These are phyloP conservation scores for Champsocephalus gunnari DNA, from an alignment of 2,797 vertebrate genomes.

Conservation along the genomic window DNA sequence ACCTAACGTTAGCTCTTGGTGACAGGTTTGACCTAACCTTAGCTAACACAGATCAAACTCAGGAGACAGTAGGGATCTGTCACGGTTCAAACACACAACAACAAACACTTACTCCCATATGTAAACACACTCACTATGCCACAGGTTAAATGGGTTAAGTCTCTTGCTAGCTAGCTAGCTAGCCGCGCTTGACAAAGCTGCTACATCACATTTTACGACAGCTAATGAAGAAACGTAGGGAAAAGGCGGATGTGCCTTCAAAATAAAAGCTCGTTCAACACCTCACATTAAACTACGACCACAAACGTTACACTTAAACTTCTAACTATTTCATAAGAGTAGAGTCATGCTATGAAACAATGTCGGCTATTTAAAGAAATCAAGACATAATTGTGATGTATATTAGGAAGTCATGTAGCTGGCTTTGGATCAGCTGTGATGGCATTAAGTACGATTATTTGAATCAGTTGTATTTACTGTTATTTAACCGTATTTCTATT, in stretches of 20 bases:
- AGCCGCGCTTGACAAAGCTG: conserved; percentile 54
- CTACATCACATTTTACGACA: conserved; percentile 20
- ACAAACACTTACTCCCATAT: conserved; percentile 26
- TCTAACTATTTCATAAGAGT: too few species aligned
- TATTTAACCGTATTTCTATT: too few species aligned
- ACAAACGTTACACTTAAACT: too few species aligned
- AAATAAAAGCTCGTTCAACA: conserved; percentile 23
- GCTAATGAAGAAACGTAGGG: background rate
- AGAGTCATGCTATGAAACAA: too few species aligned
- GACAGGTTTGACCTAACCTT: conserved; percentile 14
- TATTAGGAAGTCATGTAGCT: too few species aligned
- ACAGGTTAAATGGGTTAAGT: conserved; percentile 61
- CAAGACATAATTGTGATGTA: too few species aligned
- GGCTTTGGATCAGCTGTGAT: too few species aligned
- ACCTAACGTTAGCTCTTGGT: conserved; percentile 35
- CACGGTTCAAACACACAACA: conserved; percentile 15
- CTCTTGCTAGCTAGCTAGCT: conserved; percentile 56
- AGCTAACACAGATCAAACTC: background rate
- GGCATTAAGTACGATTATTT: too few species aligned
- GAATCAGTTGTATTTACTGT: too few species aligned
- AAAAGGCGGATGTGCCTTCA: conserved; percentile 9
- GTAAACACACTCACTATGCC: conserved; percentile 66
- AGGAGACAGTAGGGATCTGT: conserved; percentile 3
- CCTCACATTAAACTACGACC: too few species aligned
- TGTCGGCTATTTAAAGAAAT: too few species aligned